Conservation (phyloP, 1,140 invertebrate species). For the Lineus longissimus region DNA sequence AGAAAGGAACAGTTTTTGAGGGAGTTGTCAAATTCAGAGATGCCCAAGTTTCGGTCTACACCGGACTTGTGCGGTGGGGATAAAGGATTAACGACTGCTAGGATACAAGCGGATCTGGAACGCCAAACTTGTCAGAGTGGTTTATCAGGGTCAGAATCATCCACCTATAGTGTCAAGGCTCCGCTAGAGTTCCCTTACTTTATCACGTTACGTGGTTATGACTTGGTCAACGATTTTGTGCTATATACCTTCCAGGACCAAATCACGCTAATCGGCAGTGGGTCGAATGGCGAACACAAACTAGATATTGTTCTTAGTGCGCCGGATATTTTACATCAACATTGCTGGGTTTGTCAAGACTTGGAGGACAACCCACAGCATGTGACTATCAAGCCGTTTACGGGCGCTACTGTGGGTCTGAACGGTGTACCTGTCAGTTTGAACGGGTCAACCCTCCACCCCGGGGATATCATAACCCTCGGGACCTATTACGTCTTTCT, state of each 20-base stretch:
- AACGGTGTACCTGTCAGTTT: slow-evolving; percentile 27
- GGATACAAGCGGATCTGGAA: too few species aligned
- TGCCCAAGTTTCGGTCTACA: too few species aligned
- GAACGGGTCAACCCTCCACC: slow-evolving; percentile 20
- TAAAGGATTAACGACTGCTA: too few species aligned
- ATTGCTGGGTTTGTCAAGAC: slow-evolving; percentile 22
- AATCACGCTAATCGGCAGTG: slow-evolving; percentile 27
- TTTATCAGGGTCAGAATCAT: too few species aligned
- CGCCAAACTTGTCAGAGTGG: too few species aligned
- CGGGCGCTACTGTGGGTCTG: slow-evolving; percentile 23
- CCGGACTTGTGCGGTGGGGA: too few species aligned
- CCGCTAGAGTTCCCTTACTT: slow-evolving; percentile 35
- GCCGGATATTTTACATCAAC: slow-evolving; percentile 30
- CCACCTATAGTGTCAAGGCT: too few species aligned
- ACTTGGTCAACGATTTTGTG: slow-evolving; percentile 30
- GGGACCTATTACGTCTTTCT: slow-evolving; percentile 39
- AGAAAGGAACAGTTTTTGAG: too few species aligned
- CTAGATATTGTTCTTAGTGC: slow-evolving; percentile 23
- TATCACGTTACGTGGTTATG: slow-evolving; percentile 37
- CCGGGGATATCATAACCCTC: slow-evolving; percentile 37
- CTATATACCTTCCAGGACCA: slow-evolving; percentile 34
- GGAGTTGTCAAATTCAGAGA: too few species aligned
- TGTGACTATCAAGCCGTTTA: slow-evolving; percentile 22
- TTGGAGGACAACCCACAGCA: slow-evolving; percentile 6
- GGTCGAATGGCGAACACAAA: slow-evolving; percentile 13